Conservation (phyloP, 2,797 vertebrate genomes). For the Sebastes iracundus region DNA sequence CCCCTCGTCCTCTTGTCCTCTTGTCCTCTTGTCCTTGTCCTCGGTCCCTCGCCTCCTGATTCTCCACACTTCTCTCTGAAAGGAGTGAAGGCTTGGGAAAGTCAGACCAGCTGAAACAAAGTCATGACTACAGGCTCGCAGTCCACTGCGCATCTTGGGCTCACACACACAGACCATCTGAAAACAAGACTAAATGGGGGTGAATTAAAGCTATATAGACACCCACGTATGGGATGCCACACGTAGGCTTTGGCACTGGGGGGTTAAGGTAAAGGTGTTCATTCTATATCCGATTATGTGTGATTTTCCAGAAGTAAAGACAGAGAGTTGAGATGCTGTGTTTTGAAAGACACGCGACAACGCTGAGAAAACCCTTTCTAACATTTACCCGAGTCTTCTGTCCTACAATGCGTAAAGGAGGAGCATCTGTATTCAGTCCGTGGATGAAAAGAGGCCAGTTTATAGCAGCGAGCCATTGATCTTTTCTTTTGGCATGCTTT, state of each 20-base stretch:
- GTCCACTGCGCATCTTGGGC: conserved; percentile 49
- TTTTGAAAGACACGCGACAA: conserved; percentile 56
- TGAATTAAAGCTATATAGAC: not conserved
- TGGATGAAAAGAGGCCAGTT: conserved; percentile 66
- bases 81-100: conserved; percentile 81
- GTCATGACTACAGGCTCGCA: conserved; percentile 35
- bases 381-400: conserved; percentile 29
- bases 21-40: conserved; percentile 65
- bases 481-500: conserved; percentile 68
- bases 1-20: conserved; percentile 76
- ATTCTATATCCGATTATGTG: no score
- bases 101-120: conserved; percentile 71
- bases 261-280: not conserved
- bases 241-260: not conserved
- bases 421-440: conserved; percentile 48
- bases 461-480: conserved; percentile 70
- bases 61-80: conserved; percentile 84
- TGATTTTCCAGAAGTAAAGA: not conserved
- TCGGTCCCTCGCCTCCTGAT: conserved; percentile 79
- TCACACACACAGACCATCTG: conserved; percentile 1
- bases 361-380: conserved; percentile 19
- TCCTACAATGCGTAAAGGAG: conserved; percentile 57
- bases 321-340: not conserved
- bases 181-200: not conserved
- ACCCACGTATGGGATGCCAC: not conserved